Evolutionary conservation across 2,113 vertebrate genomes (phyloP).

Genomic region (Climacteris rufus): DNA sequence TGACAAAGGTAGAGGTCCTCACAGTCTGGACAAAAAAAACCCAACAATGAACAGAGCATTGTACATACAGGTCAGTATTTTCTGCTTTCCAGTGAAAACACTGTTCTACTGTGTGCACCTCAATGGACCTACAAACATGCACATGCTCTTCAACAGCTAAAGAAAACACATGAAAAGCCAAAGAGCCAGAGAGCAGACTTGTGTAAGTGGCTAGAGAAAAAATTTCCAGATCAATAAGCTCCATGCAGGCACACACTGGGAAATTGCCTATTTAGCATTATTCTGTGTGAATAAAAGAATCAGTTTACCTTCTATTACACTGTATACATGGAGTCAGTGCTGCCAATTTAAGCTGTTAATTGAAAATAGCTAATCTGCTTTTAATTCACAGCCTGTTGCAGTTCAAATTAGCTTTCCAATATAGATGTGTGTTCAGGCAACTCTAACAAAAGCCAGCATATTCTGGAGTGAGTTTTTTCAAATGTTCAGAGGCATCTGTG

Average conservation of each 20-base stretch:
- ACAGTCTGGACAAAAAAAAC: not conserved
- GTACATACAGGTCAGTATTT: not conserved
- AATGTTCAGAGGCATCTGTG: not conserved
- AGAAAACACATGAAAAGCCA: not conserved
- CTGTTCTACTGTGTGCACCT: not conserved
- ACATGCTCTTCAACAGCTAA: not conserved
- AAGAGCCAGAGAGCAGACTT: not conserved
- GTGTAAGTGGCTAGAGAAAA: not conserved
- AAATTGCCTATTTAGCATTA: not conserved
- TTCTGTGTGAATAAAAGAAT: not conserved
- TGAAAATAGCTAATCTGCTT: not conserved
- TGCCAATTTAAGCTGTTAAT: not conserved
- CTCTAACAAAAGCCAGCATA: not conserved
- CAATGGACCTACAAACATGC: not conserved
- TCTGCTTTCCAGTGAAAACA: not conserved
- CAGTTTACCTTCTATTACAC: not conserved
- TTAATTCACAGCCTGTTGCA: not conserved
- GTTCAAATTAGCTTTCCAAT: not conserved
- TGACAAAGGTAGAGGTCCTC: not conserved
- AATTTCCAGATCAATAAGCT: not conserved
- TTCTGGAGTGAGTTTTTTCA: not conserved
- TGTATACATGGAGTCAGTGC: not conserved
- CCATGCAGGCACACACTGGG: not conserved
- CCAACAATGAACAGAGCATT: fast-evolving
- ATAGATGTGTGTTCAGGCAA: not conserved